Base-by-base conservation (phyloP, 2,113 vertebrate species). In the Garra rufa region DNA sequence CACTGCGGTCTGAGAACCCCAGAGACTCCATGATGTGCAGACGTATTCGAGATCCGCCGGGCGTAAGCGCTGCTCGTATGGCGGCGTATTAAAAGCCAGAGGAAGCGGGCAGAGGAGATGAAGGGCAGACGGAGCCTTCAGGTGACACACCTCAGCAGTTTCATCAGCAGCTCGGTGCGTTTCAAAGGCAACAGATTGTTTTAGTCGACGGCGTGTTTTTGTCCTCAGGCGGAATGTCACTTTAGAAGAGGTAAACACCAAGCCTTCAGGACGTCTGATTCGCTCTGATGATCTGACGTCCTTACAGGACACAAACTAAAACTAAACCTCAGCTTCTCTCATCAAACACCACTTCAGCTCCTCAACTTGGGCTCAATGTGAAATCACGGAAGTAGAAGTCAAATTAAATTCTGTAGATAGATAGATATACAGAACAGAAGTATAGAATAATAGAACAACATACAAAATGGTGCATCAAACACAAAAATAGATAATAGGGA, bases 131-230 rank as follows among this genome's bases (percentile, higher is more conserved):
- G 38, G 11, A 80, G 59, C 76, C 76, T 24, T 67, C 21, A 44
- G 76, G 41, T n/a, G 48, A 30, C 43, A 24, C 34, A 79, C 76
- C 50, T 78, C 59, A 48, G 52, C 46, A 21, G 43, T 74, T 80
- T 50, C 71, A 79, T 74, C 52, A 70, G 26, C 11, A 63, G 26
- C 14, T 30, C 69, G 28, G 34, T 50, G 21, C 26, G 3, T 24
- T 50, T 70, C 63, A 52, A 69, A 81, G 48, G 28, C 63, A 81
- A 70, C 79, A 70, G 46, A 81, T 70, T 63, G 78, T 67, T 69
- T 67, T 48, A 81, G 26, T 48, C 61, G 1, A 34, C 17, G 10
- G 26, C 19, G 28, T 57, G 10, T 76, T 57, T 48, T 52, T 41
- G 79, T 70, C 79, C 79, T 26, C 28, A 17, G 61, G 65, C 11